Percentiles rank a stretch among this genome's conserved stretches.
These are phyloP conservation scores for Lasioglossum albipes DNA, from an alignment of 1,140 invertebrate species.

Conservation along the genomic window DNA sequence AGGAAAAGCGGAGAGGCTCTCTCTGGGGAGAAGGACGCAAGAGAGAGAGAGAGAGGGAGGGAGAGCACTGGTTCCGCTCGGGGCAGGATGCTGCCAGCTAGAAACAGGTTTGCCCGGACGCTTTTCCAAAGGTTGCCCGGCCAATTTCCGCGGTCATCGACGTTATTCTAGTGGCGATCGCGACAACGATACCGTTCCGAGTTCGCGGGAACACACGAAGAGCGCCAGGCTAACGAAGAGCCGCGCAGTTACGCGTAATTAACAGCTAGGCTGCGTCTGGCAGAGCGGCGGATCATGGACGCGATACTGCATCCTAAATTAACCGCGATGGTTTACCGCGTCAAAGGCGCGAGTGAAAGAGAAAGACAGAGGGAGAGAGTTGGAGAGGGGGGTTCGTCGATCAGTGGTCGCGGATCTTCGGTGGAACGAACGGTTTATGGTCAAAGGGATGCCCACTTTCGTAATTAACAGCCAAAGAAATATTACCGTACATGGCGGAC, in stretches of 20 bases:
- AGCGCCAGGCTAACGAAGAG: conserved; percentile 22
- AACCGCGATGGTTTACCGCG: neutral
- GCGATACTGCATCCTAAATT: conserved; percentile 8
- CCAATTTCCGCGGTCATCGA: neutral
- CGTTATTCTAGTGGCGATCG: neutral
- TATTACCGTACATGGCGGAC: neutral
- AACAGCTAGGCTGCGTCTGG: conserved; percentile 24
- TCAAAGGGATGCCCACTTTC: neutral
- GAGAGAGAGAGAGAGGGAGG: conserved; percentile 7
- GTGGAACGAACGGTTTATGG: neutral
- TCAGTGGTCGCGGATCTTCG: neutral
- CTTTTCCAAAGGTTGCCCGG: neutral
- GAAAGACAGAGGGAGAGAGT: no score
- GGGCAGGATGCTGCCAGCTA: no score
- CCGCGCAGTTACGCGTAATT: conserved; percentile 31
- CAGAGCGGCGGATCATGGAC: neutral
- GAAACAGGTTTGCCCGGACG: no score
- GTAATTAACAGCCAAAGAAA: neutral
- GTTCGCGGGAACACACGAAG: neutral
- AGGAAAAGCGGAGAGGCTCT: neutral
- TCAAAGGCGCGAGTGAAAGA: neutral
- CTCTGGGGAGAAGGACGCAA: no score
- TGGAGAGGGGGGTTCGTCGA: neutral
- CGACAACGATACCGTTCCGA: neutral
- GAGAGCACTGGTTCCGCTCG: neutral